Base-by-base conservation (phyloP, 1,140 invertebrate genomes). In the Dendroctonus valens region DNA sequence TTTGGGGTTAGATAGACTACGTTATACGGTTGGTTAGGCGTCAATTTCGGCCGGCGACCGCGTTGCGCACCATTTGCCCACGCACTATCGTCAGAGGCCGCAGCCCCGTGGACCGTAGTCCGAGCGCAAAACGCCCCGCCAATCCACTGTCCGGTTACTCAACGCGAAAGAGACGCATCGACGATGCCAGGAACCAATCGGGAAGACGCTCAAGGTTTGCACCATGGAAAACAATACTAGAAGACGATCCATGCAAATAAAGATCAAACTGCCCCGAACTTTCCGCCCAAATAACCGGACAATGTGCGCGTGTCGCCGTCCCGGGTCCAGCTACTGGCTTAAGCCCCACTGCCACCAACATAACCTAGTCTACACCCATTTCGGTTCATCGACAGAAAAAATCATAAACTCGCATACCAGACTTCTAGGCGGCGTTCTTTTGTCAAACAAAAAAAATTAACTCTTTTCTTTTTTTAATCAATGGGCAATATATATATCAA, bases 1-100 rank as follows among this genome's bases (percentile, higher is more conserved):
- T 53, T 59, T 65, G 49, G 69, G 68, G 73, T 73, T 73, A 73
- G 26, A 26, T 26, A 26, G 69, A 76, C 75, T 75, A 76, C 72
- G 70, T 74, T 76, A 76, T 70, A 75, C 71, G 74, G 72, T n/a
- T n/a, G n/a, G n/a, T 76, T 74, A 75, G 73, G 71, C 71, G 62
- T 72, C 48, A 53, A 40, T 67, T 46, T 46, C 48, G 68, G 70
- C 69, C 70, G 70, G 68, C 69, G 70, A 68, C 67, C 58, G 52
- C 41, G 40, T 48, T 40, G 38, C 41, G 48, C 54, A 61, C 44
- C 59, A 59, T 49, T 61, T 61, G 63, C 52, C 55, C 61, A 42
- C 55, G 50, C 61, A 64, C 57, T 55, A 64, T 53, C n/a, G n/a
- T n/a, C n/a, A n/a, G n/a, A n/a, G n/a, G n/a, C n/a, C n/a, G n/a